phyloP scores from a whole-genome alignment of 92 coral and sea anemone species.

The Heteractis magnifica region DNA sequence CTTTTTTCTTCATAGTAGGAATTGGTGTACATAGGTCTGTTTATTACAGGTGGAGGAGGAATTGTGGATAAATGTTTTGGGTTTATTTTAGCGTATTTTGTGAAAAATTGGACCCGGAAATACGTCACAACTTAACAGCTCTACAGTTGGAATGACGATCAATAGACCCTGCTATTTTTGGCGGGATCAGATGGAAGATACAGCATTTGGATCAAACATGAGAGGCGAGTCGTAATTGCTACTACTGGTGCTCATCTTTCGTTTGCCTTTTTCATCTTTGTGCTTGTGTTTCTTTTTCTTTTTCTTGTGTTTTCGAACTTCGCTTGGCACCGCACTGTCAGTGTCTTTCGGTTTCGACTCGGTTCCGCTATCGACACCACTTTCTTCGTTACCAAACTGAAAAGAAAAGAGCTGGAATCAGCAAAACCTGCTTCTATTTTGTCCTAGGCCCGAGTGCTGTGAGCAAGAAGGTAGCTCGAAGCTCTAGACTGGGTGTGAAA shows the following conservation, averaged over 20 bases:
- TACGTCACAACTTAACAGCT: no score
- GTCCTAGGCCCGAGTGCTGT: no score
- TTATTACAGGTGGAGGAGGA: no score
- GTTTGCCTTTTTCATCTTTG: constrained; percentile 74
- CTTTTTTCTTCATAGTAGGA: no score
- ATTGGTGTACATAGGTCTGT: no score
- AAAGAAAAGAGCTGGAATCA: not conserved
- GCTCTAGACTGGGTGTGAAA: not conserved
- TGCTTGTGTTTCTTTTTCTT: constrained; percentile 89
- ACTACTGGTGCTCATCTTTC: constrained; percentile 88
- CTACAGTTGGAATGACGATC: no score
- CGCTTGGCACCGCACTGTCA: constrained; percentile 47
- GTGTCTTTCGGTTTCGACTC: constrained; percentile 62
- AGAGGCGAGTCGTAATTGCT: constrained; percentile 88
- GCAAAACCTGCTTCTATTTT: not conserved
- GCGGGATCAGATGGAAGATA: constrained; percentile 16
- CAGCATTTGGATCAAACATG: constrained; percentile 54
- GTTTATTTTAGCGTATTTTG: no score
- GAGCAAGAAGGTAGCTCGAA: no score
- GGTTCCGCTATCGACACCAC: constrained; percentile 75
- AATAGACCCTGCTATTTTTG: not conserved
- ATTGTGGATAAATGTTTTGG: no score
- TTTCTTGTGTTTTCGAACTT: constrained; percentile 83
- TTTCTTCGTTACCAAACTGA: constrained; percentile 84
- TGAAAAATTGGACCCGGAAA: no score